A percentile compares a stretch with the other conserved stretches of the same genome.
Evolutionary conservation across 2,797 vertebrate genomes (phyloP).

Genomic region (Lycodopsis pacificus): DNA sequence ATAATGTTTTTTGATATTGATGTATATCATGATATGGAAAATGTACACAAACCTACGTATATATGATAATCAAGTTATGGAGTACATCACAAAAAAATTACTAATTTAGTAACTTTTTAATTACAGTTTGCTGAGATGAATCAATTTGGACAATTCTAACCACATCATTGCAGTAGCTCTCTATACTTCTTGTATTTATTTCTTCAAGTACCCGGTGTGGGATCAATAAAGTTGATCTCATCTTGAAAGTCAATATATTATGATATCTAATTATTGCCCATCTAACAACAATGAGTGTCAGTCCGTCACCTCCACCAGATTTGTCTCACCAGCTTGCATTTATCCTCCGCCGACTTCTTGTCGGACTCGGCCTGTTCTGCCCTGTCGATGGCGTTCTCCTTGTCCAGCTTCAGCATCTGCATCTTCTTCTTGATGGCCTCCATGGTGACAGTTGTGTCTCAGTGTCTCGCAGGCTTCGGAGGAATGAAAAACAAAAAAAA

Average conservation of each 20-base stretch:
- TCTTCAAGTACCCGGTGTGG: not conserved
- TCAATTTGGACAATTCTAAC: not conserved
- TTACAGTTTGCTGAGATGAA: not conserved
- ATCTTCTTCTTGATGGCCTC: constrained; percentile 99
- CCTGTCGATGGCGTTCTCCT: constrained; percentile 95
- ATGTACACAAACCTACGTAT: not conserved
- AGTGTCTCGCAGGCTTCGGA: not conserved
- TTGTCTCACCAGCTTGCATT: constrained; percentile 91
- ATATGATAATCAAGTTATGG: not conserved
- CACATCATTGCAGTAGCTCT: not conserved
- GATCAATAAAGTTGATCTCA: not conserved
- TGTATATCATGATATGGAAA: not conserved
- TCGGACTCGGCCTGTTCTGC: constrained; percentile 94
- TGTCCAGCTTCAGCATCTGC: constrained; percentile 98
- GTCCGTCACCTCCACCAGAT: constrained; percentile 3
- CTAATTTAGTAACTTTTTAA: not conserved
- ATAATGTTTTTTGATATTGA: not conserved
- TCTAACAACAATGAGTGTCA: not conserved
- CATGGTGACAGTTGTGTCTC: constrained; percentile 82
- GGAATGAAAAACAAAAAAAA: not conserved
- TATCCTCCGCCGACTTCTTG: constrained; percentile 92
- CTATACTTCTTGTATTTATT: not conserved
- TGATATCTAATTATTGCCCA: not conserved
- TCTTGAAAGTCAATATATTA: not conserved
- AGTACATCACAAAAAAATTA: not conserved